phyloP scores from a whole-genome alignment of 2,797 vertebrate genomes.

The Acestrorhynchus altus region DNA sequence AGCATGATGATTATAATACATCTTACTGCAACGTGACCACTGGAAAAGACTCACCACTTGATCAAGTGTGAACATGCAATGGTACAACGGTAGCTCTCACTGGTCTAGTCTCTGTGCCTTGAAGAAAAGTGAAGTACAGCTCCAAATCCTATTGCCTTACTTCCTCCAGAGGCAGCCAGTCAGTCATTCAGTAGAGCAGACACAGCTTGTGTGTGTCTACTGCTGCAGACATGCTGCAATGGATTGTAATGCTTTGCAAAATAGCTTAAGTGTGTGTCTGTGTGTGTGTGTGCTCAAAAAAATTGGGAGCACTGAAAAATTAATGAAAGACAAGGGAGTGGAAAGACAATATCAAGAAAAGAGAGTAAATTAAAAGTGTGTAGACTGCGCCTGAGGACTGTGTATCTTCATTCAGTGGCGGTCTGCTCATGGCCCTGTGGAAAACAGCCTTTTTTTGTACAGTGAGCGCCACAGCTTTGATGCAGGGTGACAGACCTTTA shows the following conservation, averaged over 20 bases:
- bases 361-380: constrained; percentile 56
- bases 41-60: no score
- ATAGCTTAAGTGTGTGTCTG: not conserved
- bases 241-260: constrained; percentile 27
- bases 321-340: constrained; percentile 54
- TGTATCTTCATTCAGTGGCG: constrained; percentile 21
- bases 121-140: not conserved
- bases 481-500: constrained; percentile 29
- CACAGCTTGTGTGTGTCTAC: not conserved
- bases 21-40: no score
- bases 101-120: not conserved
- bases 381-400: constrained; percentile 44
- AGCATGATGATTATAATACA: not conserved
- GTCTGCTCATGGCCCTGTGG: constrained; percentile 4
- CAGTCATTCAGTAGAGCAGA: constrained; percentile 3
- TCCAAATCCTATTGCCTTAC: constrained; percentile 12
- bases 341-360: not conserved
- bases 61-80: not conserved
- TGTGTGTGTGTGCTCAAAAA: constrained; percentile 39
- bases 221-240: constrained; percentile 1
- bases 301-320: constrained; percentile 48
- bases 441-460: constrained; percentile 11
- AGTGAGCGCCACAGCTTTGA: constrained; percentile 9
- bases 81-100: not conserved
- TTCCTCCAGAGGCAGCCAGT: not conserved